Evolutionary conservation across 1,140 invertebrate species (phyloP), one percentile per base, ranked within the genome.

Genomic region (Procambarus clarkii): DNA sequence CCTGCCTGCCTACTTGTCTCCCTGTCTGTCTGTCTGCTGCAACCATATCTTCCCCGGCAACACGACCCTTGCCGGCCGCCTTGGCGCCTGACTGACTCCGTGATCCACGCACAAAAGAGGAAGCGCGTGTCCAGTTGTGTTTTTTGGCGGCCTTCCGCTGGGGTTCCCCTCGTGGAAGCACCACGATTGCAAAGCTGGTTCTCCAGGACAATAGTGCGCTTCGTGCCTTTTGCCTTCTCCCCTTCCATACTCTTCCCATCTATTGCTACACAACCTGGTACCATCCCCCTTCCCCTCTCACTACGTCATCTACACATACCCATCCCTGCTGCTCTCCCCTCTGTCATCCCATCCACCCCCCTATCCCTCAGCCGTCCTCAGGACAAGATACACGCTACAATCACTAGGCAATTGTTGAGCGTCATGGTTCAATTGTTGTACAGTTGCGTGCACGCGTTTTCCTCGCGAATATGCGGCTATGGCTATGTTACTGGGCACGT

Each of bases 161-260:
- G 4, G 21, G 69, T 34, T 74, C 34, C 21, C 69, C 24, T 74
- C 69, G n/a, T 74, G 69, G 69, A 74, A 74, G 69, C 69, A 74
- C 69, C 69, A 54, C 21, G 69, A 74, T 74, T 74, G 69, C 69
- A 74, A 54, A 74, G 69, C 69, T 74, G n/a, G 69, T 54, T 54
- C 13, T 34, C n/a, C n/a, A 21, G 69, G n/a, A 74, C 69, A 74
- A 74, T 74, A n/a, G 69, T 74, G 0, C n/a, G 69, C 34, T 34
- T 74, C 69, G n/a, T 74, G 8, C 69, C 60, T 2, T 64, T 64
- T 64, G 13, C 4, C 60, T 18, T 21, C 18, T 64, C 60, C 60
- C 21, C 60, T 64, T 21, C 60, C 60, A 21, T 18, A 64, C 60
- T 18, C 15, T 15, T 64, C 60, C 60, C 60, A 1, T 21, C 1